phyloP scores from a whole-genome alignment of 2,113 vertebrate species.

The zebrafish (Danio rerio) region GRCz12tu NC_133187.1:34678001-34678500 shows the following conservation, averaged over 20 bases:
- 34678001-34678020: neutral
- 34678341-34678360: neutral
- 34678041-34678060: neutral
- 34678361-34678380: neutral
- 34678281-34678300: conserved; percentile 20
- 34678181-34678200: neutral
- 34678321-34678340: neutral
- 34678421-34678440: conserved; percentile 27
- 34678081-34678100: neutral
- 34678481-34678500: conserved; percentile 31
- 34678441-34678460: conserved; percentile 40
- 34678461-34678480: conserved; percentile 43
- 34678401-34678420: neutral
- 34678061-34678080: neutral
- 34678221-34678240: neutral
- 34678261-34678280: conserved; percentile 30
- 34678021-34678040: conserved; percentile 7
- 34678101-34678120: neutral
- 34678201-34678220: neutral
- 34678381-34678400: neutral
- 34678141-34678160: neutral
- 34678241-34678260: neutral
- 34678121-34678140: neutral
- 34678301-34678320: neutral
- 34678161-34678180: neutral